Percentiles rank a stretch among this genome's conserved stretches.
phyloP scores from a whole-genome alignment of 2,797 vertebrate genomes.

The Nasua narica region DNA sequence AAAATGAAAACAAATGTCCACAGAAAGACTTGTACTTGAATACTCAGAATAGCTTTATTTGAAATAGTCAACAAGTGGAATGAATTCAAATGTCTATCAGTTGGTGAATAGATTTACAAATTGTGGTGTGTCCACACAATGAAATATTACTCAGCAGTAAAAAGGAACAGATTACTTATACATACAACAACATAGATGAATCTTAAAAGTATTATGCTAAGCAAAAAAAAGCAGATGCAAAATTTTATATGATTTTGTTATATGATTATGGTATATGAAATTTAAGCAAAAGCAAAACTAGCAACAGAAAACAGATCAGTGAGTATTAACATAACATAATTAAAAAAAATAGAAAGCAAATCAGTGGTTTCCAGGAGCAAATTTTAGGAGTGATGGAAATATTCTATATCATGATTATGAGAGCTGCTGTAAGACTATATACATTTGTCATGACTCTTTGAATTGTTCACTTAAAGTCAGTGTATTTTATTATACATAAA shows the following conservation, averaged over 20 bases:
- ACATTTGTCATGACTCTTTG: neutral
- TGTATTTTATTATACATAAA: neutral
- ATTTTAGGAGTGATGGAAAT: neutral
- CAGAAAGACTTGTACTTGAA: neutral
- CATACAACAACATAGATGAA: neutral
- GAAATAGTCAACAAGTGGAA: neutral
- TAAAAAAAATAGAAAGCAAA: neutral
- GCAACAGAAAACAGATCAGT: neutral
- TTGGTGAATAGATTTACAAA: neutral
- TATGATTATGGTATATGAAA: neutral
- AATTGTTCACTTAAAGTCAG: neutral
- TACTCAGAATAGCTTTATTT: neutral
- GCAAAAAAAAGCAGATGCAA: neutral
- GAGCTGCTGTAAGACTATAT: neutral
- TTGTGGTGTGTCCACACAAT: neutral
- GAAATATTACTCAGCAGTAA: neutral
- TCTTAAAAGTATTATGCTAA: neutral
- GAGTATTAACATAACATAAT: no score
- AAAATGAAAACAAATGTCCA: neutral
- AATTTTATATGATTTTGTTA: neutral
- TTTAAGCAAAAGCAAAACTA: slow-evolving; percentile 9
- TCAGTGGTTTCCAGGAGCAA: neutral
- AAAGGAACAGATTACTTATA: neutral
- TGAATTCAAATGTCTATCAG: neutral
- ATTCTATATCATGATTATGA: neutral